Evolutionary conservation across 2,888 invertebrate species (phyloP), one percentile per base, ranked within the genome.

Genomic region (Melieria picta): DNA sequence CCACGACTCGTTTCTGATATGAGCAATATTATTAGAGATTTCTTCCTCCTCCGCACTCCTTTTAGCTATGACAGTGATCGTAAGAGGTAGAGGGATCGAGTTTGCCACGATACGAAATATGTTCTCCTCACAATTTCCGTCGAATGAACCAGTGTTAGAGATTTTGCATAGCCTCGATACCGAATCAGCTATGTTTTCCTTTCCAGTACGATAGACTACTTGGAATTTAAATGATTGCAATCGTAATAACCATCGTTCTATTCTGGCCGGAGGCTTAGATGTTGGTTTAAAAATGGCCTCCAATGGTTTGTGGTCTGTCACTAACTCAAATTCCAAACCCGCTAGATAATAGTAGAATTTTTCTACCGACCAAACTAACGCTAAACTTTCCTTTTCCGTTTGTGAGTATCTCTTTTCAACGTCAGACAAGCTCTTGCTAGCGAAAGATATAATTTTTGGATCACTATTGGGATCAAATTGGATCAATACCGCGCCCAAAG

Each of bases 371-470:
- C 69, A 75, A 9, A 75, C 76, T 16, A 72, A 55, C 6, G 74
- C 72, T 46, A 76, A 48, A 16, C 74, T 74, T n/a, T 75, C 72
- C 30, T 76, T 77, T 16, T 77, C 74, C 9, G 70, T 74, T 68
- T 77, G 75, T 3, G 74, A 77, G 47, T 75, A 74, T 55, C 72
- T 52, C 13, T 63, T 47, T 16, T 69, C n/a, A n/a, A n/a, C n/a
- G n/a, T n/a, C n/a, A n/a, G n/a, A n/a, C n/a, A n/a, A n/a, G 30
- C 61, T 70, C 43, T 77, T 77, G 43, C 74, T 76, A 4, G 75
- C 74, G 52, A 75, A 75, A 13, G 74, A 71, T 47, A 72, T 69
- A 6, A 74, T 68, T 11, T 61, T 43, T 3, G 72, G 73, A 43
- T 70, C 65, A 42, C 13, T 60, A 7, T 67, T 46, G 7, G 46